phyloP scores from a whole-genome alignment of 2,888 invertebrate species.

The Sarcophaga rosellei region DNA sequence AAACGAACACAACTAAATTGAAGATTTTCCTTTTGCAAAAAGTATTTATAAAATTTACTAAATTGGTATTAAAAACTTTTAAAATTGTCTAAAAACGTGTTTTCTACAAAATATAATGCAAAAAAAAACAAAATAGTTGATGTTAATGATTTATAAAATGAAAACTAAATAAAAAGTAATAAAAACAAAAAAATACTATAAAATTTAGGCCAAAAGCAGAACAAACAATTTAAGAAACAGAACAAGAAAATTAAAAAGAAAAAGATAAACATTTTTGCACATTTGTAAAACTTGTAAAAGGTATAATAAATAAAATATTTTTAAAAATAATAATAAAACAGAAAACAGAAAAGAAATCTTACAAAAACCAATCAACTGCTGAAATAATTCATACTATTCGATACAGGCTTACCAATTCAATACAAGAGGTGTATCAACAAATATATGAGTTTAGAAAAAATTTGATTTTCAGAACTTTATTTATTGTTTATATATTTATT shows the following conservation, averaged over 20 bases:
- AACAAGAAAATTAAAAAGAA: slow-evolving; percentile 32
- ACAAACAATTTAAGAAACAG: slow-evolving; percentile 19
- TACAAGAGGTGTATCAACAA: too few species aligned
- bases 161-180: neutral
- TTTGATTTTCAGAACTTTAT: neutral
- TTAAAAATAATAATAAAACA: slow-evolving; percentile 46
- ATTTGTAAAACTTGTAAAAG: slow-evolving; percentile 61
- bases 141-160: slow-evolving; percentile 31
- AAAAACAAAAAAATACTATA: slow-evolving; percentile 22
- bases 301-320: slow-evolving; percentile 53
- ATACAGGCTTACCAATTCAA: too few species aligned
- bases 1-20: slow-evolving; percentile 3
- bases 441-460: too few species aligned
- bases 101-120: neutral
- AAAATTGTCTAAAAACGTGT: neutral
- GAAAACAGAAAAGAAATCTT: slow-evolving; percentile 18
- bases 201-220: slow-evolving; percentile 40
- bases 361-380: neutral
- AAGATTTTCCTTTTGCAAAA: neutral
- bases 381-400: too few species aligned
- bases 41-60: slow-evolving; percentile 16
- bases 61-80: slow-evolving; percentile 17
- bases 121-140: slow-evolving; percentile 24
- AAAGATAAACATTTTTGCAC: slow-evolving; percentile 53
- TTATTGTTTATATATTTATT: too few species aligned